A percentile compares a stretch with the other conserved stretches of the same genome.
Evolutionary conservation across 2,888 invertebrate genomes (phyloP).

Genomic region (Eupeodes luniger): DNA sequence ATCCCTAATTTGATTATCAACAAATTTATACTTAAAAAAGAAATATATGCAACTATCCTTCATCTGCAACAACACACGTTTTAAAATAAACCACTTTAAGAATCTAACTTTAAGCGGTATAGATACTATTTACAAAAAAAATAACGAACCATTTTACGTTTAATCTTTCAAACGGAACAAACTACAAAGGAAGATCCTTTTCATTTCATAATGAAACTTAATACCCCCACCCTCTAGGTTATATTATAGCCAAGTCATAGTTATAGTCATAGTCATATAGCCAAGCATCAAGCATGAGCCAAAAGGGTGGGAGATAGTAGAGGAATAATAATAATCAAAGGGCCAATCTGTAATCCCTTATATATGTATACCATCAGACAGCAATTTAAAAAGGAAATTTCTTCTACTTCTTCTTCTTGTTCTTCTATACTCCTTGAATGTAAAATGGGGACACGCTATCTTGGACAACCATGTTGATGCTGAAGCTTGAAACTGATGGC

Average conservation of each 20-base stretch:
- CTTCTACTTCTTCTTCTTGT: not conserved
- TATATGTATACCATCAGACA: constrained; percentile 14
- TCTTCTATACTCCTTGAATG: not conserved
- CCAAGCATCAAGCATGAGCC: not conserved
- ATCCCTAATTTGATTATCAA: not conserved
- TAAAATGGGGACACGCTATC: constrained; percentile 55
- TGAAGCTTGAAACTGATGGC: too few relatives aligned
- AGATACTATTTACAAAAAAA: constrained; percentile 6
- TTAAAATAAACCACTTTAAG: not conserved
- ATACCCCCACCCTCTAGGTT: not conserved
- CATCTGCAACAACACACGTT: not conserved
- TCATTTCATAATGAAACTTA: constrained; percentile 40
- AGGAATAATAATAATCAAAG: constrained; percentile 60
- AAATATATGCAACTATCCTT: not conserved
- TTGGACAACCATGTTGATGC: constrained; percentile 26
- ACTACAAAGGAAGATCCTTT: constrained; percentile 21
- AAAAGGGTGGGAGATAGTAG: not conserved
- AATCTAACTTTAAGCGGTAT: constrained; percentile 7
- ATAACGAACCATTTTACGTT: constrained; percentile 41
- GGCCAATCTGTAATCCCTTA: constrained; percentile 64
- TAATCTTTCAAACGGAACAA: constrained; percentile 35
- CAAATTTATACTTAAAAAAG: too few relatives aligned
- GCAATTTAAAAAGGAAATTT: constrained; percentile 56
- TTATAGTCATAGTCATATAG: too few relatives aligned
- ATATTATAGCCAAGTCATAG: not conserved